Base-by-base conservation (phyloP, 2,113 vertebrate genomes). In the Orycteropus afer region DNA sequence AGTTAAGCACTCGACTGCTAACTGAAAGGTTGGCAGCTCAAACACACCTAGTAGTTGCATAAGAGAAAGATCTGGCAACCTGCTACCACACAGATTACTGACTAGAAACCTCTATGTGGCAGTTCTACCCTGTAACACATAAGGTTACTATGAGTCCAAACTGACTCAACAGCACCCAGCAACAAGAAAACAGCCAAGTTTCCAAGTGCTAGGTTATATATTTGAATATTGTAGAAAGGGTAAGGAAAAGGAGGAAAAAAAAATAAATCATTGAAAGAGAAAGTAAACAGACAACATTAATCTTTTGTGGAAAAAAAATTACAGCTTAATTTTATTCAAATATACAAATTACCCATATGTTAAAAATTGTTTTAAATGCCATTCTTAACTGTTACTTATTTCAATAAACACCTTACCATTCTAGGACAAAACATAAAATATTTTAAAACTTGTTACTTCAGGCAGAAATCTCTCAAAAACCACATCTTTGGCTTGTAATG, bases 401-500 rank as follows among this genome's bases (percentile, higher is more conserved):
- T 90, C 76, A 86, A 63, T 53, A 81, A 84, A 27, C 57, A 89
- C 67, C 40, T 79, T 81, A 63, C 5, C 34, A 92, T 67, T 88
- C 40, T 82, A 67, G 3, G 25, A 90, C 88, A 84, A 2, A n/a
- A 92, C 20, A 78, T 13, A 63, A 82, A 47, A 79, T 87, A 85
- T 71, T 94, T 80, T 77, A 84, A 67, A 80, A 69, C 17, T 40
- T 69, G 65, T 53, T 96, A 1, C 95, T 96, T 93, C 53, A 85
- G 29, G 53, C 55, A 78, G 42, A 96, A 94, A 87, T 86, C 71
- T 71, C 83, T 82, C 7, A 88, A 86, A 94, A 92, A 42, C 6
- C 42, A 89, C 42, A 78, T 55, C 22, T 79, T 73, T 74, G 42
- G 25, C 40, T 90, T 90, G n/a, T 89, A 96, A 94, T 76, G 45